A percentile compares a stretch with the other conserved stretches of the same genome.
These are phyloP conservation scores for Plecturocebus donacophilus DNA, from an alignment of 2,113 vertebrate genomes.

Conservation along the genomic window DNA sequence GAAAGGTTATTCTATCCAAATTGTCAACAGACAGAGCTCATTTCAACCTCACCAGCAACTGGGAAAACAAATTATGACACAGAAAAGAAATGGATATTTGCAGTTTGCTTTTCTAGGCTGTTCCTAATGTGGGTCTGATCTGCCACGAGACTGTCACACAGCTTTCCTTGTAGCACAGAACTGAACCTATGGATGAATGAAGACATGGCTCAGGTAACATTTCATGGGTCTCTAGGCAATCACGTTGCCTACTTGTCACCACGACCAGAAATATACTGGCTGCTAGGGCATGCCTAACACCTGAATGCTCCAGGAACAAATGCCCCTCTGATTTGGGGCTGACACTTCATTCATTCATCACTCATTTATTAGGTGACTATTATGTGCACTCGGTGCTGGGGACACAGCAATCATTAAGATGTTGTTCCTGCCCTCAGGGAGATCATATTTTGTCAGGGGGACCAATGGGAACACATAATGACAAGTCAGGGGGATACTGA, in stretches of 20 bases:
- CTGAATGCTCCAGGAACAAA: conserved; percentile 34
- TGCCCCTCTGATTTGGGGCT: conserved; percentile 31
- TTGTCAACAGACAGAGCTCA: conserved; percentile 53
- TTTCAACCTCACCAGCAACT: conserved; percentile 44
- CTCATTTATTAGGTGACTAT: conserved; percentile 49
- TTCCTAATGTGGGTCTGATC: neutral
- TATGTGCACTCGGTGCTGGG: neutral
- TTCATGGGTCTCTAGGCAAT: conserved; percentile 37
- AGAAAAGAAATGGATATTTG: conserved; percentile 53
- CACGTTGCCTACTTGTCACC: conserved; percentile 40
- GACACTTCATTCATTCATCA: conserved; percentile 40
- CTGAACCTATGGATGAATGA: neutral
- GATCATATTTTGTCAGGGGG: conserved; percentile 47
- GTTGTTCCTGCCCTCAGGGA: neutral
- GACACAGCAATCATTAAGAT: conserved; percentile 55
- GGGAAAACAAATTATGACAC: conserved; percentile 63
- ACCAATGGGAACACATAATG: neutral
- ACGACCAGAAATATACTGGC: conserved; percentile 55
- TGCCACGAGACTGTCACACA: neutral
- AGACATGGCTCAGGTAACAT: neutral
- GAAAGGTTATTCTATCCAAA: conserved; percentile 61
- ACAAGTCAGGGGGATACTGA: neutral
- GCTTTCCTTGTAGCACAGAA: conserved; percentile 30
- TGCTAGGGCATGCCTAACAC: neutral
- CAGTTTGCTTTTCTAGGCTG: conserved; percentile 46